A percentile compares a stretch with the other conserved stretches of the same genome.
Conservation (phyloP, 2,797 vertebrate species). For the Cyclopterus lumpus region DNA sequence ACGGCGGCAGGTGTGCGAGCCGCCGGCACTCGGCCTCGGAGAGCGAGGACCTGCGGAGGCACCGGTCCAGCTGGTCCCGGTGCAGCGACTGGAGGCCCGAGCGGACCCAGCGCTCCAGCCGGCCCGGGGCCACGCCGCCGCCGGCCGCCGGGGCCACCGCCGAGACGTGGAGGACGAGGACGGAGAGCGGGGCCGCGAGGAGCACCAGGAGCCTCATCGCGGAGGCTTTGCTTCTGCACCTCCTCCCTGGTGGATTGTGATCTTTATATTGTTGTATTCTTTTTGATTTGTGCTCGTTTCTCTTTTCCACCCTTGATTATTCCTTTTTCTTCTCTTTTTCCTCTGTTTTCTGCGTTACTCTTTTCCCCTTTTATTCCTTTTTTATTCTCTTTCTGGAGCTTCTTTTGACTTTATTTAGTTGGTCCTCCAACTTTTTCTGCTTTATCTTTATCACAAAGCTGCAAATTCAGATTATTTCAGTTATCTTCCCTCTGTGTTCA, state of each 20-base stretch:
- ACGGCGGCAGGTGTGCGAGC: slow-evolving; percentile 76
- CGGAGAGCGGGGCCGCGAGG: slow-evolving; percentile 41
- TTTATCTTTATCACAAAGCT: neutral
- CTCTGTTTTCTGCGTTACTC: neutral
- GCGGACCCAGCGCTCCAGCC: slow-evolving; percentile 83
- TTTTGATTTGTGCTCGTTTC: slow-evolving; percentile 1
- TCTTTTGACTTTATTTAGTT: neutral
- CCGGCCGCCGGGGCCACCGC: slow-evolving; percentile 27
- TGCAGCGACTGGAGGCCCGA: slow-evolving; percentile 84
- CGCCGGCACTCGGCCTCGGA: slow-evolving; percentile 81
- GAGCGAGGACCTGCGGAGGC: slow-evolving; percentile 76
- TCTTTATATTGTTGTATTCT: neutral
- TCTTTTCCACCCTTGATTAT: slow-evolving; percentile 8
- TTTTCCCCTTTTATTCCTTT: neutral
- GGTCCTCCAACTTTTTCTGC: neutral
- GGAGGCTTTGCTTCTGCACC: neutral
- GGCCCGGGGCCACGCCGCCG: slow-evolving; percentile 48
- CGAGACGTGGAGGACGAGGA: slow-evolving; percentile 57
- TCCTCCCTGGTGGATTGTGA: neutral
- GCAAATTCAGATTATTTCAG: neutral
- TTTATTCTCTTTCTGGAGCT: neutral
- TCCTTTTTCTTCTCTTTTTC: neutral
- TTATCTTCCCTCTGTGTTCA: neutral
- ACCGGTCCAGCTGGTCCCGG: slow-evolving; percentile 82
- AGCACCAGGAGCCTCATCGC: slow-evolving; percentile 55